These are phyloP conservation scores for Hecatera dysodea DNA, from an alignment of 2,888 invertebrate species.

Conservation along the genomic window DNA sequence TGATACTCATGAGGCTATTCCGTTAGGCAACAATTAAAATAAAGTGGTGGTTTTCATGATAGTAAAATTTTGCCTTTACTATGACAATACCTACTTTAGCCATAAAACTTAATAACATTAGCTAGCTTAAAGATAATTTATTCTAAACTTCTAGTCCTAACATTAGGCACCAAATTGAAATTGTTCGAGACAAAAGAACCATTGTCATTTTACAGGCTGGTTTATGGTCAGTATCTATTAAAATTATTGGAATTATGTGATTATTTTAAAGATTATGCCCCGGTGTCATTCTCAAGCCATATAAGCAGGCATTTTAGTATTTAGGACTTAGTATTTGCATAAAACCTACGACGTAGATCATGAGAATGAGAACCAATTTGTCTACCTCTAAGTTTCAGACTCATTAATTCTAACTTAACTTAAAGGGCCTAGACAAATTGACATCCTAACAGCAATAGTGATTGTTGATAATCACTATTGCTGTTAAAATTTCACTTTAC, in stretches of 20 bases:
- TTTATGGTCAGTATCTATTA: neutral
- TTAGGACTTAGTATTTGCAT: neutral
- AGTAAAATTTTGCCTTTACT: neutral
- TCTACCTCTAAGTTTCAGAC: too few relatives aligned
- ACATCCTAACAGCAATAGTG: too few relatives aligned
- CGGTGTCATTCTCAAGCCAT: neutral
- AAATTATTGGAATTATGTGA: neutral
- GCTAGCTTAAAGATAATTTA: neutral
- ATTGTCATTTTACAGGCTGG: neutral
- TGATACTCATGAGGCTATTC: neutral
- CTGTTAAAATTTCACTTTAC: neutral
- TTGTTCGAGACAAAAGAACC: neutral
- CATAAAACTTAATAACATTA: neutral
- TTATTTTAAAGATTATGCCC: neutral
- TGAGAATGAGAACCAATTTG: too few relatives aligned
- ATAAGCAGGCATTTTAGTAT: neutral
- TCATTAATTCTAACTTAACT: too few relatives aligned
- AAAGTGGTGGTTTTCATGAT: neutral
- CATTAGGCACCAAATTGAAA: neutral
- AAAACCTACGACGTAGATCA: too few relatives aligned
- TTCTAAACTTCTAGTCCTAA: neutral
- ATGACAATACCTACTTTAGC: neutral
- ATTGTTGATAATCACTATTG: too few relatives aligned
- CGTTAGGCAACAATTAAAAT: neutral
- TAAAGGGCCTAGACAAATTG: too few relatives aligned